phyloP scores from a whole-genome alignment of 2,888 invertebrate species.

The Cephus rjabovi region DNA sequence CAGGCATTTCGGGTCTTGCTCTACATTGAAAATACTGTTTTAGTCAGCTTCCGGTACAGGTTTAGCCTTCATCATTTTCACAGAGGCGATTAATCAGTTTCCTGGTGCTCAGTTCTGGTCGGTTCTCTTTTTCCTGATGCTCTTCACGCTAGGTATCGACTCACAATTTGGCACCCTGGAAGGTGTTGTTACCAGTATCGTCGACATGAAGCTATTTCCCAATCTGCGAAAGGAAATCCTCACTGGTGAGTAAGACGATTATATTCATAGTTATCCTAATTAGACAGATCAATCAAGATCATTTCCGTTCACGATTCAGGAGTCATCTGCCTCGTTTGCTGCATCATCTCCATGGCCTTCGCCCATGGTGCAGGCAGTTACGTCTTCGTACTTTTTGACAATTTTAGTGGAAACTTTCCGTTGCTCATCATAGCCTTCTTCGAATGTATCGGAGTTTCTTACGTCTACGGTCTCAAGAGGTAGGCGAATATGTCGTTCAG shows the following conservation, averaged over 20 bases:
- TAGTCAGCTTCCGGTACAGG: constrained; percentile 97
- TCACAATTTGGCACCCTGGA: constrained; percentile 97
- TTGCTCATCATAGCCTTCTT: constrained; percentile 92
- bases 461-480: constrained; percentile 93
- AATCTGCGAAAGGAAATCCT: constrained; percentile 90
- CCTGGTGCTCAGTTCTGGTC: constrained; percentile 97
- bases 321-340: constrained; percentile 82
- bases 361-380: constrained; percentile 95
- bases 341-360: constrained; percentile 88
- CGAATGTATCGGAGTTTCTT: constrained; percentile 93
- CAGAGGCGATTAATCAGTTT: constrained; percentile 97
- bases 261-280: neutral
- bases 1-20: neutral
- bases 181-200: constrained; percentile 94
- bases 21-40: constrained; percentile 34
- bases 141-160: constrained; percentile 95
- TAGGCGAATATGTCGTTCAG: constrained; percentile 58
- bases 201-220: constrained; percentile 94
- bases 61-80: constrained; percentile 96
- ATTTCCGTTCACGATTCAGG: constrained; percentile 55
- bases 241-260: constrained; percentile 72
- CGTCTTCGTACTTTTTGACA: constrained; percentile 92
- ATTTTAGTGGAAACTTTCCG: constrained; percentile 94
- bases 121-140: constrained; percentile 95
- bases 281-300: neutral